A percentile compares a stretch with the other conserved stretches of the same genome.
Conservation (phyloP, 2,113 vertebrate genomes). For the Anguilla japonica region DNA sequence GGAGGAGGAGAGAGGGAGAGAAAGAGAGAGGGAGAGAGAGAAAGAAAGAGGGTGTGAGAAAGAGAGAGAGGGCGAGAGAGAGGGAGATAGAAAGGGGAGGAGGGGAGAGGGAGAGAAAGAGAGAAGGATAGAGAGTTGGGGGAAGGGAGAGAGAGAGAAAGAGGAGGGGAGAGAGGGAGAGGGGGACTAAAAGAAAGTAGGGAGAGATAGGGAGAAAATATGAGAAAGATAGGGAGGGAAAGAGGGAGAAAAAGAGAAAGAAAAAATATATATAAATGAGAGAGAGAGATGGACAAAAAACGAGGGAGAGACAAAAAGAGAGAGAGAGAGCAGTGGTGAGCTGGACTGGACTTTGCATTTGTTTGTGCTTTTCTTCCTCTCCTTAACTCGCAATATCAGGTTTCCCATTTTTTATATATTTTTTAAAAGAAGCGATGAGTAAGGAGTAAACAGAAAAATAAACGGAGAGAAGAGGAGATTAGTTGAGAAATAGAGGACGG, state of each 20-base stretch:
- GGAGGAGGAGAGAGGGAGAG: constrained; percentile 1
- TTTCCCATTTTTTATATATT: not conserved
- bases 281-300: not conserved
- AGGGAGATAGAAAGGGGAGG: not conserved
- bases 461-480: not conserved
- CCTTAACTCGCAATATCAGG: not conserved
- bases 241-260: too few species aligned
- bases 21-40: constrained; percentile 13
- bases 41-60: too few species aligned
- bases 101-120: constrained; percentile 18
- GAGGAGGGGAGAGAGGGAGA: not conserved
- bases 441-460: not conserved
- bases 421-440: not conserved
- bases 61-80: constrained; percentile 21
- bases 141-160: not conserved
- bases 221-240: not conserved
- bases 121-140: not conserved
- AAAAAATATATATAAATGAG: not conserved
- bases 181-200: not conserved
- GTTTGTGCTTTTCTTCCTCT: not conserved
- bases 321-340: not conserved
- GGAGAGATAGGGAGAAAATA: too few species aligned
- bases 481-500: constrained; percentile 15
- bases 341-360: not conserved
- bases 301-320: not conserved